A percentile compares a stretch with the other conserved stretches of the same genome.
Conservation (phyloP, 2,113 vertebrate genomes). For the Eulemur macaco region DNA sequence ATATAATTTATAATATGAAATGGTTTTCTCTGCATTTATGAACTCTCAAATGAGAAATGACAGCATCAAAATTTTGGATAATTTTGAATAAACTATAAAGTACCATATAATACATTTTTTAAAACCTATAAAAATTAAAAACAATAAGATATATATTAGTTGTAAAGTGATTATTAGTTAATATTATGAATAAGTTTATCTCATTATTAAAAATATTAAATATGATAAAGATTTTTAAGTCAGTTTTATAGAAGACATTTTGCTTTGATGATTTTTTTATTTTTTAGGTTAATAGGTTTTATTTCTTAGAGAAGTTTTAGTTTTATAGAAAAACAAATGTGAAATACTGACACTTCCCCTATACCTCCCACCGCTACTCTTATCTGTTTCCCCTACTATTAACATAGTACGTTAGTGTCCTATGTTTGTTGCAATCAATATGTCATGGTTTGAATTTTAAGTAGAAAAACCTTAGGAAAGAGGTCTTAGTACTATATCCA, state of each 20-base stretch:
- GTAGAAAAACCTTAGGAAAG: neutral
- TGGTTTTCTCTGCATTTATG: neutral
- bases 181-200: neutral
- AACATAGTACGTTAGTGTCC: neutral
- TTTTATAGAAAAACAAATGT: neutral
- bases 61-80: neutral
- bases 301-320: neutral
- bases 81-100: neutral
- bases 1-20: neutral
- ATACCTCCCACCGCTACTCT: accelerated
- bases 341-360: neutral
- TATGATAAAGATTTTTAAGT: neutral
- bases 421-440: neutral
- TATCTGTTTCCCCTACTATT: neutral
- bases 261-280: neutral
- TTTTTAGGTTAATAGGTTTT: neutral
- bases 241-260: neutral
- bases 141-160: neutral
- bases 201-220: neutral
- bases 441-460: neutral
- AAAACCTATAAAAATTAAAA: neutral
- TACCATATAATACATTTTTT: neutral
- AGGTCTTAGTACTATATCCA: neutral
- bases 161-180: neutral
- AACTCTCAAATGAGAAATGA: neutral